Conservation (phyloP, 53 echinoderm and acorn worm species). For the Astropecten irregularis region DNA sequence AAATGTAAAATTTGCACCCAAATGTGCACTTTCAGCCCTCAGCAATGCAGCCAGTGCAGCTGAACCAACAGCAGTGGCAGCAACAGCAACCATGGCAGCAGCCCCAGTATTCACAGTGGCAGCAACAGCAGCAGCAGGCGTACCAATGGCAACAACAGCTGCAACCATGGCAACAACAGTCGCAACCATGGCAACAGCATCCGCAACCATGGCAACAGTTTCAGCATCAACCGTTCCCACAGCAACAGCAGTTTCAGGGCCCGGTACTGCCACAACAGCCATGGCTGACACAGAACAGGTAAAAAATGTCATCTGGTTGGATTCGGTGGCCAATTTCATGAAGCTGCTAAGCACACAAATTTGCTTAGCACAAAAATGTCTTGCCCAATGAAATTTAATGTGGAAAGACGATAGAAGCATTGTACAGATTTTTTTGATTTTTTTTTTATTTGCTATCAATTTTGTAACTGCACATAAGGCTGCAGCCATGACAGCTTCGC, state of each 20-base stretch:
- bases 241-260: slow-evolving; percentile 29
- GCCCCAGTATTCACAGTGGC: slow-evolving; percentile 19
- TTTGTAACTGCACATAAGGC: too few species aligned
- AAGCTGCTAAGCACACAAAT: too few species aligned
- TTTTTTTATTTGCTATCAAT: too few species aligned
- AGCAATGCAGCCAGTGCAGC: slow-evolving; percentile 1
- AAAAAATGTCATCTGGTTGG: too few species aligned
- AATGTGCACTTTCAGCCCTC: too few species aligned
- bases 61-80: slow-evolving; percentile 6
- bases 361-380: too few species aligned
- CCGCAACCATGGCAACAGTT: slow-evolving; percentile 18
- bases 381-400: too few species aligned
- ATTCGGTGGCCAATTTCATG: too few species aligned
- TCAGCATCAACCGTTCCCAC: slow-evolving; percentile 25
- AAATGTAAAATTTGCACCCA: too few species aligned
- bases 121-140: slow-evolving; percentile 21
- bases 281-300: slow-evolving; percentile 73
- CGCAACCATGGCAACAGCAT: slow-evolving; percentile 4
- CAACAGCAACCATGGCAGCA: slow-evolving; percentile 26
- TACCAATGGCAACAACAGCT: slow-evolving; percentile 18
- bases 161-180: slow-evolving; percentile 36
- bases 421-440: too few species aligned
- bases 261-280: slow-evolving; percentile 59
- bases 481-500: too few species aligned
- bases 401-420: too few species aligned